Evolutionary conservation across 2,797 vertebrate species (phyloP).

Genomic region (Meriones psammophilus): DNA sequence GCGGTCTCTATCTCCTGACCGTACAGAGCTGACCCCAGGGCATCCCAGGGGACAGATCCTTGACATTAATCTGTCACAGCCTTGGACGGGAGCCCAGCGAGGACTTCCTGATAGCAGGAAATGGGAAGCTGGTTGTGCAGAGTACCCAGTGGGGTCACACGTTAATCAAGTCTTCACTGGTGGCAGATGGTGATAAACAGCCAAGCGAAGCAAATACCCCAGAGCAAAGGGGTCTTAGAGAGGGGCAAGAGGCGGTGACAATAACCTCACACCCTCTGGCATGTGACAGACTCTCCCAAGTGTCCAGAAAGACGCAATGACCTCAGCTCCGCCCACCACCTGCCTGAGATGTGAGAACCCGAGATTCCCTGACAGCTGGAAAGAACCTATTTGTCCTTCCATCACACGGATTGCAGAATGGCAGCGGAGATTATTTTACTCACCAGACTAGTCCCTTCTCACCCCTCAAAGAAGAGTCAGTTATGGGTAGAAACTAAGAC

Average conservation of each 20-base stretch:
- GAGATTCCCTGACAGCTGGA: background rate
- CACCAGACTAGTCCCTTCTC: background rate
- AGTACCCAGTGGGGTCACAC: background rate
- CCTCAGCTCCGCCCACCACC: background rate
- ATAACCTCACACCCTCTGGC: background rate
- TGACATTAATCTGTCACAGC: background rate
- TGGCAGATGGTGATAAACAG: background rate
- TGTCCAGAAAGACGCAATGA: background rate
- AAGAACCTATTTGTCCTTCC: background rate
- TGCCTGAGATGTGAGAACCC: background rate
- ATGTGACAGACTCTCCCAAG: background rate
- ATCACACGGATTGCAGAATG: background rate
- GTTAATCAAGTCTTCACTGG: background rate
- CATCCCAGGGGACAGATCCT: background rate
- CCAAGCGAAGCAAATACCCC: background rate
- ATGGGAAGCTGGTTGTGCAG: background rate
- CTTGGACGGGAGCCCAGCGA: background rate
- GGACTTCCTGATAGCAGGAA: background rate
- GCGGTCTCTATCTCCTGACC: background rate
- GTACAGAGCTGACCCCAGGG: background rate
- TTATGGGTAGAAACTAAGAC: background rate
- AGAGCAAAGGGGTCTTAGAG: background rate
- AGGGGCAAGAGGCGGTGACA: background rate
- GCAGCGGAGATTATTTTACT: background rate
- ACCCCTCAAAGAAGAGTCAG: slow-evolving; percentile 40